Conservation (phyloP, 2,888 invertebrate genomes). For the Cylindroiulus punctatus region DNA sequence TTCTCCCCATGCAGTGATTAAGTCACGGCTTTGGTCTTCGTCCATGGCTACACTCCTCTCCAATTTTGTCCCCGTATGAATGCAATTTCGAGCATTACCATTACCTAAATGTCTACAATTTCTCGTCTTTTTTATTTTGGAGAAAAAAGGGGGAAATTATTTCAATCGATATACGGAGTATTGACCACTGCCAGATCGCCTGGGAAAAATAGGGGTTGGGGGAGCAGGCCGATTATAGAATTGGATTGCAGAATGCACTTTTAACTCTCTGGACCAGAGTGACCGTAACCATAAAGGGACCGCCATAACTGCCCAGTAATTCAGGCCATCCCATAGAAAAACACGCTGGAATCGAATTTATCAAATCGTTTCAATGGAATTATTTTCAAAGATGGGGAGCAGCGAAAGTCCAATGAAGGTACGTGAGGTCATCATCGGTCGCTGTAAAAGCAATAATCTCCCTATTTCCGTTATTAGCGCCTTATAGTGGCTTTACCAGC, state of each 20-base stretch:
- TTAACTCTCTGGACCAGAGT: slow-evolving; percentile 50
- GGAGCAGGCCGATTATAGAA: slow-evolving; percentile 49
- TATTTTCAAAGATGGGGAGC: slow-evolving; percentile 26
- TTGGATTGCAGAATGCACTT: slow-evolving; percentile 42
- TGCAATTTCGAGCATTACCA: slow-evolving; percentile 31
- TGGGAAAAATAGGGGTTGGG: slow-evolving; percentile 48
- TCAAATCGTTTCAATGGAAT: slow-evolving; percentile 55
- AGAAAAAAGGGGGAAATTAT: slow-evolving; percentile 3
- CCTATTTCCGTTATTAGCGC: slow-evolving; percentile 57
- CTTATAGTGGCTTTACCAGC: slow-evolving; percentile 39
- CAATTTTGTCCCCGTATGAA: slow-evolving; percentile 13
- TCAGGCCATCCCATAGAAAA: slow-evolving; percentile 52
- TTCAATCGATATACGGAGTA: slow-evolving; percentile 52
- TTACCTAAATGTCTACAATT: slow-evolving; percentile 31
- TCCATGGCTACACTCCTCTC: background rate
- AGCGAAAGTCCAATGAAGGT: slow-evolving; percentile 31
- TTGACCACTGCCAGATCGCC: slow-evolving; percentile 53
- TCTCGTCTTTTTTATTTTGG: background rate
- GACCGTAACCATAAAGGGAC: slow-evolving; percentile 54
- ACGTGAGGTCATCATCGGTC: slow-evolving; percentile 57
- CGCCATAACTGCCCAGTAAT: slow-evolving; percentile 55
- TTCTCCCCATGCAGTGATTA: slow-evolving; percentile 15
- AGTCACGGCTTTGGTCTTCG: background rate
- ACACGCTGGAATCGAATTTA: slow-evolving; percentile 56
- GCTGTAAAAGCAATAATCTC: slow-evolving; percentile 57